These are phyloP conservation scores for Oplegnathus fasciatus DNA, from an alignment of 2,113 vertebrate species.

Conservation along the genomic window DNA sequence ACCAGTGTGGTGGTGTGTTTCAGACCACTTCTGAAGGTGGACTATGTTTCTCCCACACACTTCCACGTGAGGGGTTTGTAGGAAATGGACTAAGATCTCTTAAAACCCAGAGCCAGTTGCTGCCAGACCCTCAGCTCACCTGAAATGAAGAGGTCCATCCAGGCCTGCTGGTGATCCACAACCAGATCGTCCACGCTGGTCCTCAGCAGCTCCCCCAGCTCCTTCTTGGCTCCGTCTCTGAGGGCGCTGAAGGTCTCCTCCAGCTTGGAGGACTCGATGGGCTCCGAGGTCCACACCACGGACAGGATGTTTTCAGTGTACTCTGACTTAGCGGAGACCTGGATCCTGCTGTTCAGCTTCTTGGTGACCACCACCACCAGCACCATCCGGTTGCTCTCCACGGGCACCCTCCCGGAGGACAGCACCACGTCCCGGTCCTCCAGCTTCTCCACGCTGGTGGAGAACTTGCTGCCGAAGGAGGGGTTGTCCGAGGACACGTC, in stretches of 20 bases:
- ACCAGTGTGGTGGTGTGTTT: too few species aligned
- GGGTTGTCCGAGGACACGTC: constrained; percentile 78
- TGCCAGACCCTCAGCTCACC: constrained; percentile 76
- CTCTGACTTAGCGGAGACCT: constrained; percentile 89
- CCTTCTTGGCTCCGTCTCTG: constrained; percentile 89
- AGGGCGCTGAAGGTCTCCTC: constrained; percentile 89
- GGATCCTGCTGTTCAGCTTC: constrained; percentile 86
- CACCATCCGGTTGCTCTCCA: constrained; percentile 84
- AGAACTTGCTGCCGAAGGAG: constrained; percentile 82
- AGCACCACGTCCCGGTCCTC: constrained; percentile 91
- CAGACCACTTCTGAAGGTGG: too few species aligned
- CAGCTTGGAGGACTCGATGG: constrained; percentile 84
- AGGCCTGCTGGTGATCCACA: constrained; percentile 92
- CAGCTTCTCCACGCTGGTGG: constrained; percentile 87
- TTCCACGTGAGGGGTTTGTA: too few species aligned
- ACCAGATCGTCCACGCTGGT: constrained; percentile 87
- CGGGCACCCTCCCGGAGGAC: constrained; percentile 87
- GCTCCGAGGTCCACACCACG: constrained; percentile 89
- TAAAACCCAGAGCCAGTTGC: too few species aligned
- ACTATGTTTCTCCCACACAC: too few species aligned
- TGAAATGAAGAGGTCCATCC: constrained; percentile 95
- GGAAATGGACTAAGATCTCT: too few species aligned
- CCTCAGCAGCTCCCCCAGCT: constrained; percentile 91
- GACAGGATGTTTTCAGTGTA: constrained; percentile 90
- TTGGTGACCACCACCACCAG: constrained; percentile 91